Percentiles rank a stretch among this genome's conserved stretches.
phyloP scores from a whole-genome alignment of 2,113 vertebrate species.

The Aphyosemion australe region DNA sequence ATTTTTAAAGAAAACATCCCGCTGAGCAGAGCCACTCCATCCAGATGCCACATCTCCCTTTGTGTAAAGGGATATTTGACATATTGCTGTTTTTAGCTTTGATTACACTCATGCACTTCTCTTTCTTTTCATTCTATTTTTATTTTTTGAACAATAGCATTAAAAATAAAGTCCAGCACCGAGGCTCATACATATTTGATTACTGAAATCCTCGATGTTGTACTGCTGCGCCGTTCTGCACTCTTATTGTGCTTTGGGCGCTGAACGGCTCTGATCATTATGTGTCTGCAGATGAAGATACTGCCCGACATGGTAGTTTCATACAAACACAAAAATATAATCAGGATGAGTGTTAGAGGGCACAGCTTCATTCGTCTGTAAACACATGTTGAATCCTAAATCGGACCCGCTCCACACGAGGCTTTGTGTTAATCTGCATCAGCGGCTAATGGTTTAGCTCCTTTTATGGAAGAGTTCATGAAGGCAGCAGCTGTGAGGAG shows the following conservation, averaged over 20 bases:
- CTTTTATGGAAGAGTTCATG: constrained; percentile 30
- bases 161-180: constrained; percentile 45
- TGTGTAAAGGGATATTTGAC: constrained; percentile 43
- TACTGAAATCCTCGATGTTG: constrained; percentile 40
- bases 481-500: constrained; percentile 26
- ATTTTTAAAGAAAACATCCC: constrained; percentile 8
- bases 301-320: background rate
- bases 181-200: constrained; percentile 68
- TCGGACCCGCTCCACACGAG: background rate
- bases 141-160: constrained; percentile 44
- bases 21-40: constrained; percentile 20
- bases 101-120: constrained; percentile 47
- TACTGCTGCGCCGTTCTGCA: constrained; percentile 23
- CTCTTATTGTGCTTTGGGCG: constrained; percentile 21
- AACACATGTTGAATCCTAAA: constrained; percentile 8
- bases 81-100: constrained; percentile 44
- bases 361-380: background rate
- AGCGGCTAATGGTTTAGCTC: constrained; percentile 31
- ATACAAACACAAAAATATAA: constrained; percentile 6
- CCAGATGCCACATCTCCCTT: constrained; percentile 32
- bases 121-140: constrained; percentile 37
- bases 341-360: background rate
- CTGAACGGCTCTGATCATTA: constrained; percentile 40
- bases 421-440: constrained; percentile 19
- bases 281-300: constrained; percentile 7